Evolutionary conservation across 2,888 invertebrate genomes (phyloP).

Genomic region (Habrosyne pyritoides): DNA sequence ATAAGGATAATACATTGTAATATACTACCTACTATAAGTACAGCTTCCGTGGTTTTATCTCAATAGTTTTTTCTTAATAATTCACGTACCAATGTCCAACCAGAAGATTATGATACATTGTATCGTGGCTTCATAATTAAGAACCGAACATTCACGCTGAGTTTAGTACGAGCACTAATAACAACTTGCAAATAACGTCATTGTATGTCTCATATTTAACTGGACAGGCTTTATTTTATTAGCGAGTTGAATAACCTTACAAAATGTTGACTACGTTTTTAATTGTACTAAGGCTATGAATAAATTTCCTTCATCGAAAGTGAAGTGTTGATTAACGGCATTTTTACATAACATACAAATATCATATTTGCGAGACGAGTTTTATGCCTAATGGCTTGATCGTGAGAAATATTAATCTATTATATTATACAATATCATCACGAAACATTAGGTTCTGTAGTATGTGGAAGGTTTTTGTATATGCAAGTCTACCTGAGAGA

Average conservation of each 20-base stretch:
- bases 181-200: no score
- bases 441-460: neutral
- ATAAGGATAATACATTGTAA: no score
- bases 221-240: neutral
- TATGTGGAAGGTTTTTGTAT: no score
- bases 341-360: neutral
- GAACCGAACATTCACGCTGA: no score
- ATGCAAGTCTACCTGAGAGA: neutral
- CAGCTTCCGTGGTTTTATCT: no score
- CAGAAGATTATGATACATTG: no score
- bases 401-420: neutral
- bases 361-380: neutral
- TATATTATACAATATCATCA: neutral
- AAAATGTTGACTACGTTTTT: neutral
- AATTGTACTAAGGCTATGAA: neutral
- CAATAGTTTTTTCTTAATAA: no score
- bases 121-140: no score
- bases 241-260: neutral
- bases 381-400: neutral
- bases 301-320: neutral
- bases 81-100: no score
- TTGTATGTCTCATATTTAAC: neutral
- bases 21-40: no score
- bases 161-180: no score
- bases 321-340: neutral